Conservation (phyloP, 1,140 invertebrate species). For the Ceratosolen fusciceps region DNA sequence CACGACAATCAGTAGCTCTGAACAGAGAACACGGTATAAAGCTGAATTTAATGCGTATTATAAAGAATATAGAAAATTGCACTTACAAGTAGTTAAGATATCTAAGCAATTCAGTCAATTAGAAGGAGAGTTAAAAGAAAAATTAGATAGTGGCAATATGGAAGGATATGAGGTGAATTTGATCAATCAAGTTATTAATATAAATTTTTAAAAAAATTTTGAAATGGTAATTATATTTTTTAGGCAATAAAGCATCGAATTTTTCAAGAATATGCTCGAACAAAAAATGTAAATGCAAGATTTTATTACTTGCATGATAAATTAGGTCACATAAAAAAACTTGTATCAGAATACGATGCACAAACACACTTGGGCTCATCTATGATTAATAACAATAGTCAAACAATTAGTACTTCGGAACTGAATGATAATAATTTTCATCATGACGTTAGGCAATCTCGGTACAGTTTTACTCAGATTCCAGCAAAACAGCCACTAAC, state of each 20-base stretch:
- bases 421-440: neutral
- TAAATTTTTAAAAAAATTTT: neutral
- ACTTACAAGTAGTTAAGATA: slow-evolving; percentile 83
- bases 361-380: slow-evolving; percentile 28
- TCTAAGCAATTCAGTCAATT: slow-evolving; percentile 83
- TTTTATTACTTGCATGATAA: slow-evolving; percentile 92
- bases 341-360: slow-evolving; percentile 85
- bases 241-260: slow-evolving; percentile 84
- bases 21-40: slow-evolving; percentile 88
- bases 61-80: slow-evolving; percentile 84
- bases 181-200: too few species aligned
- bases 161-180: slow-evolving; percentile 72
- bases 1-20: slow-evolving; percentile 79
- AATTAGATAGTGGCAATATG: slow-evolving; percentile 64
- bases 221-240: slow-evolving; percentile 50
- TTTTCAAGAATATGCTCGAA: slow-evolving; percentile 83
- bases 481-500: neutral
- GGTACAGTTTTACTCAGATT: slow-evolving; percentile 13
- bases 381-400: neutral
- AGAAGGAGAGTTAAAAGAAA: slow-evolving; percentile 76
- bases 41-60: slow-evolving; percentile 89
- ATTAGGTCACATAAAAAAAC: slow-evolving; percentile 89
- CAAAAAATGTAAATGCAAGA: slow-evolving; percentile 81
- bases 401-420: neutral
- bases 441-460: neutral